Evolutionary conservation across 2,797 vertebrate species (phyloP).

Genomic region (Malurus splendens): DNA sequence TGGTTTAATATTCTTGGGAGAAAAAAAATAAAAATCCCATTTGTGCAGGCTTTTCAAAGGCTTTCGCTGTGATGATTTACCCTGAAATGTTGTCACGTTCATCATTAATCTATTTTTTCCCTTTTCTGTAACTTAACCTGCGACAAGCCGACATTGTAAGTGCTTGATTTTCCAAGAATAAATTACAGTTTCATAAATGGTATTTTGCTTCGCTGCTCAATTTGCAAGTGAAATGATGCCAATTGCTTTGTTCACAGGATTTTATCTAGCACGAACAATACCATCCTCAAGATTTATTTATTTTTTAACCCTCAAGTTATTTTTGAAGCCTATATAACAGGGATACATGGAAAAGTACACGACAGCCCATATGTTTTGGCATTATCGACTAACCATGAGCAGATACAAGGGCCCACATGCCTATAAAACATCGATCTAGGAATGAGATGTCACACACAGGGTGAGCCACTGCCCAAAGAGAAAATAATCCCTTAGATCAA

Average conservation of each 20-base stretch:
- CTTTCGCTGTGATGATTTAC: not conserved
- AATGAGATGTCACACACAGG: not conserved
- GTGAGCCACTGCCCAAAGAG: not conserved
- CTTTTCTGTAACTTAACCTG: constrained; percentile 41
- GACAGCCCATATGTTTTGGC: not conserved
- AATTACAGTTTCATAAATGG: constrained; percentile 55
- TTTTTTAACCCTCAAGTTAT: constrained; percentile 33
- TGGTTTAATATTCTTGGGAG: not conserved
- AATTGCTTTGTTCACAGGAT: constrained; percentile 49
- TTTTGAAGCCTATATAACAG: not conserved
- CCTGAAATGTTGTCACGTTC: constrained; percentile 40
- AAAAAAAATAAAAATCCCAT: not conserved
- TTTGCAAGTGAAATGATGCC: constrained; percentile 64
- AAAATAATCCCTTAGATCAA: not conserved
- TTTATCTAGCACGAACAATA: constrained; percentile 17
- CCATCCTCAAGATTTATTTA: not conserved
- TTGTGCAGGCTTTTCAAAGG: not conserved
- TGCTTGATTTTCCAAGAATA: constrained; percentile 51
- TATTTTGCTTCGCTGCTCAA: constrained; percentile 53
- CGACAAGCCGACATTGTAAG: not conserved
- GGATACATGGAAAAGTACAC: not conserved
- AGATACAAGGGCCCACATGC: not conserved
- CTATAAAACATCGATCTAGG: not conserved
- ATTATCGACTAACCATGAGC: not conserved
- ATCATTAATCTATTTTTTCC: constrained; percentile 40